Base-by-base conservation (phyloP, 2,888 invertebrate genomes). In the Nemurella pictetii region DNA sequence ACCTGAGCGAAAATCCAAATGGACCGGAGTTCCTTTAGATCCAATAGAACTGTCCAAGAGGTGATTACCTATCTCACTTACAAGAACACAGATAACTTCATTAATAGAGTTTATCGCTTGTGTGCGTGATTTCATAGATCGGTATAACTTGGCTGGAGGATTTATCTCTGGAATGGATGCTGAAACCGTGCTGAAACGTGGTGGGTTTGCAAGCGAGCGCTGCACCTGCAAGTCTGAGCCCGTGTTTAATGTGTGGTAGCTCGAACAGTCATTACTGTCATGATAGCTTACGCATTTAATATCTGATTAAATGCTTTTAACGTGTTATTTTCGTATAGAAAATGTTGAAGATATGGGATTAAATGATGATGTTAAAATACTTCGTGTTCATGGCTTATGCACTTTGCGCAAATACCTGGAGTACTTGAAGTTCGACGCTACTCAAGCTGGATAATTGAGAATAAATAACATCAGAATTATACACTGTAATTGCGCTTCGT, bases 11-110 rank as follows among this genome's bases (percentile, higher is more conserved):
- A 81, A 72, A 26, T 82, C 26, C 72, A 35, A 80, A 80, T 80
- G 80, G 81, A 35, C 35, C 20, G 26, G 35, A 26, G 82, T 36
- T 26, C 82, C 55, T 82, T 55, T 55, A 78, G 78, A 28, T 78
- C 78, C 29, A 78, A 78, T 55, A 72, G 27, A 55, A 27, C 82
- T 72, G 82, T 72, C 72, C 29, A 20, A 28, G 72, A 82, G 72
- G 82, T 82, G 82, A 82, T 55, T 82, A 55, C 55, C 55, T 82
- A 28, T 55, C 26, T 82, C 80, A 81, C 82, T 81, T 26, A 81
- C 25, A 55, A 72, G 72, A 30, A 82, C 82, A 82, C 26, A 55
- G 82, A 82, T 82, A 26, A 82, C 82, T 82, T 82, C 82, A 72
- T 82, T 82, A 82, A 28, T 55, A 55, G 82, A 82, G 55, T 55